Percentiles rank a stretch among this genome's conserved stretches.
These are phyloP conservation scores for Callithrix jacchus DNA, from an alignment of 2,113 vertebrate species.

Conservation along the genomic window DNA sequence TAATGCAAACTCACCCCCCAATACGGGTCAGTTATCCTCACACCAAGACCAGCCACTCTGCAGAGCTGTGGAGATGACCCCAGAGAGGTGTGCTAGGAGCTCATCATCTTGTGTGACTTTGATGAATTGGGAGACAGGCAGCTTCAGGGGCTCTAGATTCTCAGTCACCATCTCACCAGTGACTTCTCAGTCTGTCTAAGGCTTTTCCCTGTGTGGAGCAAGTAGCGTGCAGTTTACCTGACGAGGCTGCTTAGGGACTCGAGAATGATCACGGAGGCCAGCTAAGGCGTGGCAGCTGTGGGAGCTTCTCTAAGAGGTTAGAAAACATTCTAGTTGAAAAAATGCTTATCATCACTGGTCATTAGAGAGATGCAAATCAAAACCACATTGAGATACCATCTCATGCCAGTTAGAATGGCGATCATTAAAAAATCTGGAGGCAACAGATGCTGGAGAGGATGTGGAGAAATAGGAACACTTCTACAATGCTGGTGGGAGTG, in stretches of 20 bases:
- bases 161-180: not conserved
- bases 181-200: not conserved
- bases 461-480: too few species aligned
- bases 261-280: not conserved
- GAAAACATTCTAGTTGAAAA: not conserved
- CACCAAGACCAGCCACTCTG: not conserved
- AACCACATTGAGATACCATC: too few species aligned
- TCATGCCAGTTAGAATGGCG: too few species aligned
- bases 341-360: too few species aligned
- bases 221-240: not conserved
- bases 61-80: not conserved
- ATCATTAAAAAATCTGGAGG: too few species aligned
- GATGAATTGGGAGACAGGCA: not conserved
- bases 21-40: not conserved
- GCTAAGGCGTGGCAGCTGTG: not conserved
- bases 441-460: too few species aligned
- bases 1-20: accelerated
- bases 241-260: not conserved
- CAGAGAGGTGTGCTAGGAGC: not conserved
- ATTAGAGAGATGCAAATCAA: too few species aligned
- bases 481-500: too few species aligned
- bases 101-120: not conserved
- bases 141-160: not conserved
- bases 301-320: not conserved
- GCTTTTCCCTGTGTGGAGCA: not conserved